Conservation (phyloP, 1,140 invertebrate genomes). For the Dryas iulia region DNA sequence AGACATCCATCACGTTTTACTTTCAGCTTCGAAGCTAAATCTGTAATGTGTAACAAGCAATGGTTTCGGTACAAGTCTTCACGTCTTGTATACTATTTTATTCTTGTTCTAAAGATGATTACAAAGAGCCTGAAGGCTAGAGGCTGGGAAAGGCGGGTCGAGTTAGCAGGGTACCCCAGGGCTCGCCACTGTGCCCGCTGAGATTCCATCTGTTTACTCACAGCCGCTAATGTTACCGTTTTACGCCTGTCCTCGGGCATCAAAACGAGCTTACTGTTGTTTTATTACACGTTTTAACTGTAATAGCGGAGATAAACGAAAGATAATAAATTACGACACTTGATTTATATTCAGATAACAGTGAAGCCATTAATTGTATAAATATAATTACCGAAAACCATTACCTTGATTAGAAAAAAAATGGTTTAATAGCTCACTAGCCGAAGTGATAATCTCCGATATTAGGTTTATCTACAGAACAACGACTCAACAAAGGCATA, state of each 20-base stretch:
- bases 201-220: constrained; percentile 43
- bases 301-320: constrained; percentile 24
- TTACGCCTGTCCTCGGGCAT: constrained; percentile 32
- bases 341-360: constrained; percentile 3
- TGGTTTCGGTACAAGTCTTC: constrained; percentile 21
- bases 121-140: constrained; percentile 48
- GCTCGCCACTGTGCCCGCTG: constrained; percentile 47
- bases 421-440: background rate
- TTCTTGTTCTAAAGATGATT: constrained; percentile 32
- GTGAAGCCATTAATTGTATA: background rate
- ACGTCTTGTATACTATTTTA: background rate
- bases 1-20: constrained; percentile 29
- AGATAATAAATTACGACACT: constrained; percentile 4
- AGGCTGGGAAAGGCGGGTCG: constrained; percentile 33
- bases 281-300: constrained; percentile 28
- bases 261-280: constrained; percentile 25
- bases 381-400: constrained; percentile 3
- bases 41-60: background rate
- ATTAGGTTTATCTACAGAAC: background rate
- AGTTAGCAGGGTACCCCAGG: constrained; percentile 49
- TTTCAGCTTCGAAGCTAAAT: background rate
- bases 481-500: background rate
- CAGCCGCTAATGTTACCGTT: constrained; percentile 35
- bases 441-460: background rate
- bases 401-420: background rate